Evolutionary conservation across 2,113 vertebrate genomes (phyloP).

Genomic region (Microcebus jonahi): DNA sequence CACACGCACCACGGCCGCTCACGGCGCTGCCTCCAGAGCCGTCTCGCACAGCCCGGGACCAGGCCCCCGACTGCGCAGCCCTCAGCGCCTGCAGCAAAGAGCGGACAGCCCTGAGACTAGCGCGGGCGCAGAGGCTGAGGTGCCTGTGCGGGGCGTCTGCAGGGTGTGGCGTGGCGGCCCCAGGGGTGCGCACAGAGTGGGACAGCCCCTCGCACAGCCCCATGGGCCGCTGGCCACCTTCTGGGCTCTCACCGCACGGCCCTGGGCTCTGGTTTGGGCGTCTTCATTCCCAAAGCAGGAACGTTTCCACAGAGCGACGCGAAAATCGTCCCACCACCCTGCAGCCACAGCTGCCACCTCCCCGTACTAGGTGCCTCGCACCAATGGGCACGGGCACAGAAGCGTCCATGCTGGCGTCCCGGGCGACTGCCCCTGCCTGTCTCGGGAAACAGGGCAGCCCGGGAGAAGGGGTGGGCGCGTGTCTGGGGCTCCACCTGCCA

Average conservation of each 20-base stretch:
- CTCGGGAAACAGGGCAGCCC: rapidly evolving
- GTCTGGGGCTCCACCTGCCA: background rate
- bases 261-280: background rate
- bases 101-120: too few species aligned
- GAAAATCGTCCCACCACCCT: background rate
- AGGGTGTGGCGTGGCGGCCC: background rate
- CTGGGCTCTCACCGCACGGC: rapidly evolving
- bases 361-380: rapidly evolving
- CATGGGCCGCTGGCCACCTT: background rate
- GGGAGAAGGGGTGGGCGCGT: rapidly evolving
- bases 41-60: rapidly evolving
- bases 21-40: rapidly evolving
- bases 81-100: too few species aligned
- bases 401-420: rapidly evolving
- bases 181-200: rapidly evolving
- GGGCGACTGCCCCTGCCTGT: rapidly evolving
- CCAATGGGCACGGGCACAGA: background rate
- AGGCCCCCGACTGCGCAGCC: background rate
- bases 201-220: rapidly evolving
- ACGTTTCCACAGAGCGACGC: rapidly evolving
- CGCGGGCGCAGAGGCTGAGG: too few species aligned
- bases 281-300: background rate
- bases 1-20: rapidly evolving
- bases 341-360: background rate
- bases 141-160: too few species aligned